Evolutionary conservation across 2,797 vertebrate genomes (phyloP).

Genomic region (Merluccius polli): DNA sequence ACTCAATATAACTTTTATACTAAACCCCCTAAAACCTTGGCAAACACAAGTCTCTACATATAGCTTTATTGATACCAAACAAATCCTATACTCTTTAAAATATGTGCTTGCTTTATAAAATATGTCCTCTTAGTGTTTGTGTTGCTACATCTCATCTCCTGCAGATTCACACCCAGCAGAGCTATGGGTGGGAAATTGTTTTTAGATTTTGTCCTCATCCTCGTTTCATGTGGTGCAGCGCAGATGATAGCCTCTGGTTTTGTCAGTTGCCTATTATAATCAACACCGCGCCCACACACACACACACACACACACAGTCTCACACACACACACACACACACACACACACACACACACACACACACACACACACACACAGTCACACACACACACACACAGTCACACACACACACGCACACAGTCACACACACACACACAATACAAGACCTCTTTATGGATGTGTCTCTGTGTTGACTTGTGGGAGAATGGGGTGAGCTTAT

Average conservation of each 20-base stretch:
- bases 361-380: not conserved
- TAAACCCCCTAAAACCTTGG: conserved; percentile 56
- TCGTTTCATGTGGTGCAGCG: no score
- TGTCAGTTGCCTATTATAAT: not conserved
- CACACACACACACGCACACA: conserved; percentile 1
- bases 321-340: not conserved
- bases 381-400: not conserved
- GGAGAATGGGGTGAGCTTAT: not conserved
- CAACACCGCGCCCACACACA: not conserved
- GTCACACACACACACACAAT: conserved; percentile 2
- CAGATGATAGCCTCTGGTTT: not conserved
- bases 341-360: not conserved
- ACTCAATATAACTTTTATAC: conserved; percentile 27
- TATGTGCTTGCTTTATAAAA: conserved; percentile 75
- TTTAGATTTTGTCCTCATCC: conserved; percentile 26
- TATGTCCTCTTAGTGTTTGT: conserved; percentile 45
- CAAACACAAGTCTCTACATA: conserved; percentile 61
- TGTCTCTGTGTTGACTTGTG: no score
- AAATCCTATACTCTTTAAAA: conserved; percentile 67
- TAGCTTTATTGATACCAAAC: conserved; percentile 61
- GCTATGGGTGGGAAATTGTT: conserved; percentile 12
- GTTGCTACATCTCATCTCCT: conserved; percentile 68
- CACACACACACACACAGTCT: not conserved
- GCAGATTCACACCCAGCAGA: conserved; percentile 49
- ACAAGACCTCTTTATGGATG: not conserved